phyloP scores from a whole-genome alignment of 2,888 invertebrate genomes.

The Perdita meconis region DNA sequence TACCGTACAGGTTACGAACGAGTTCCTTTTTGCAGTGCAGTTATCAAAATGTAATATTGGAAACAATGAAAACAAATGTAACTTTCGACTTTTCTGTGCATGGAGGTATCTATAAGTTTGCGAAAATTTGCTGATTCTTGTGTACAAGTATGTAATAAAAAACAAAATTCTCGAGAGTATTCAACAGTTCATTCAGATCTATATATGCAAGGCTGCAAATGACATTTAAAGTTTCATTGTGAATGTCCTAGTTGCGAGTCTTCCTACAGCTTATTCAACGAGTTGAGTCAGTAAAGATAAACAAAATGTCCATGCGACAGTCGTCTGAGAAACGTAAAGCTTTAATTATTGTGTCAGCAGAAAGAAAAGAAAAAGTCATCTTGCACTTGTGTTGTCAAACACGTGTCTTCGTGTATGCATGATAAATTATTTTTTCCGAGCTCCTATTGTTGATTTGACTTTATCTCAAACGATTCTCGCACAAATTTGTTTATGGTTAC shows the following conservation, averaged over 20 bases:
- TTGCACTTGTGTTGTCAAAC: too few relatives aligned
- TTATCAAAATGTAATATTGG: neutral
- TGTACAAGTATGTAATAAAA: neutral
- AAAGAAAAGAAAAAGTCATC: too few relatives aligned
- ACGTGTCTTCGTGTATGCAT: too few relatives aligned
- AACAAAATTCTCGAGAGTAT: neutral
- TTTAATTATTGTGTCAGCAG: too few relatives aligned
- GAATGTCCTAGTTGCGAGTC: neutral
- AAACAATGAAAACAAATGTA: conserved; percentile 1
- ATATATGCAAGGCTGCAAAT: neutral
- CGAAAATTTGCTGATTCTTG: neutral
- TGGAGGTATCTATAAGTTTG: neutral
- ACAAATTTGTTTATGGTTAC: too few relatives aligned
- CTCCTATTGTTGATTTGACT: too few relatives aligned
- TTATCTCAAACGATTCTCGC: too few relatives aligned
- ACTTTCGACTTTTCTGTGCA: neutral
- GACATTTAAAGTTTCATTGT: neutral
- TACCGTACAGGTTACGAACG: conserved; percentile 6
- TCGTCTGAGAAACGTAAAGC: too few relatives aligned
- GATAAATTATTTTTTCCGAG: too few relatives aligned
- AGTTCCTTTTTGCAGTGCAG: neutral
- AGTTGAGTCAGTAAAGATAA: too few relatives aligned
- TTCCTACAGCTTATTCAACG: too few relatives aligned
- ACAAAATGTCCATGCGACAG: too few relatives aligned
- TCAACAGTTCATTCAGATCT: neutral